Evolutionary conservation across 1,140 invertebrate genomes (phyloP), one percentile per base, ranked within the genome.

Genomic region (Triops cancriformis): DNA sequence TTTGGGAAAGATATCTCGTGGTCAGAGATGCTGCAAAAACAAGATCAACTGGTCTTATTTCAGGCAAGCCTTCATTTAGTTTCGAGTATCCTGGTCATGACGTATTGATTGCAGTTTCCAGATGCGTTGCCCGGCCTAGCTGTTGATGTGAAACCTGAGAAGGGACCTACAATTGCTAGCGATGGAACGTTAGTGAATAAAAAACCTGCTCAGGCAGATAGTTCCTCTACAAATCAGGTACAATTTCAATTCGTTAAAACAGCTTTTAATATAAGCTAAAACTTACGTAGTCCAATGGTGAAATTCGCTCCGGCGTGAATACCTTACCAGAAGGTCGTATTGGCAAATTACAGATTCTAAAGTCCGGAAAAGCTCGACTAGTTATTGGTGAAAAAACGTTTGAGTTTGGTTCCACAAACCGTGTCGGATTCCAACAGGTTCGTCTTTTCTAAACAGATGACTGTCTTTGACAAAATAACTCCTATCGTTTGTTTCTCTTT

Each of bases 321-420:
- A 83, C 85, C 76, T 77, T 89, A 79, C 86, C 87, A 78, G 88
- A 89, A 75, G 88, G 88, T 1, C 85, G 85, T 76, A 87, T 89
- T 73, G 88, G 88, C 5, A 88, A 86, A 81, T 82, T 89, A 73
- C 81, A 86, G 45, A 82, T 88, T 0, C 86, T 87, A 79, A 85
- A 85, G 23, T 89, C 88, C 0, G 88, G 88, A 1, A 85, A 86
- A 64, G 84, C 87, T 43, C 87, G 86, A 74, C 81, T 89, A 10
- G 76, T 84, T 3, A 81, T 89, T 0, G 88, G 88, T 0, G 85
- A 88, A 64, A 86, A 86, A 0, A 80, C 82, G 3, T 88, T 88
- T 80, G 87, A 89, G 82, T 84, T 89, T 80, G 81, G 83, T 37
- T 79, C 84, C 79, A 85, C 85, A 6, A 82, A 84, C 6, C 83